Evolutionary conservation across 2,797 vertebrate species (phyloP).

Genomic region (Sternotherus odoratus): DNA sequence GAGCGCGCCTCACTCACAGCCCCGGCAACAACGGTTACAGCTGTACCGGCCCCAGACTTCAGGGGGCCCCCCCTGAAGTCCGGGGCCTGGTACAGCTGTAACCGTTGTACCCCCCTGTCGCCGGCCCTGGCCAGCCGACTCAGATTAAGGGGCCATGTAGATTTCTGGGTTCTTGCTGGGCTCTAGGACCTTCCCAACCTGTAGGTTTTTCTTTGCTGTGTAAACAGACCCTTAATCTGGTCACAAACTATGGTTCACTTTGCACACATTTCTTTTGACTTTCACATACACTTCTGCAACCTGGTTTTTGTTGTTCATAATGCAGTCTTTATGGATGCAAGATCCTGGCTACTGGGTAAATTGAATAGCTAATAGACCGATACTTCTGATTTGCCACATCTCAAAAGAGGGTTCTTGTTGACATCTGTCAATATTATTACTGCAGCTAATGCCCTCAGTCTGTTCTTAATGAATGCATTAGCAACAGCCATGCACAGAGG

Average conservation of each 20-base stretch:
- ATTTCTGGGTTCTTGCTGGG: neutral
- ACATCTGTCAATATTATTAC: neutral
- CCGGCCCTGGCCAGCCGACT: too few species aligned
- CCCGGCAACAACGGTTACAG: too few species aligned
- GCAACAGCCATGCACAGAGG: neutral
- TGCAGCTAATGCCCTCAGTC: neutral
- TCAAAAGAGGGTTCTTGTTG: neutral
- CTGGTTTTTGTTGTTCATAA: neutral
- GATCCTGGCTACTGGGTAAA: rapidly evolving
- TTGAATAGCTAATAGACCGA: neutral
- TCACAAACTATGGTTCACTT: neutral
- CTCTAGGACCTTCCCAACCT: neutral
- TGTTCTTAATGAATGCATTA: neutral
- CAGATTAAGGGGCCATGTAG: neutral
- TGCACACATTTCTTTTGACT: neutral
- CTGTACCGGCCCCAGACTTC: too few species aligned
- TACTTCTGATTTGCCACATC: neutral
- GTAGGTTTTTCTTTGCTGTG: neutral
- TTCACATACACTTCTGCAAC: neutral
- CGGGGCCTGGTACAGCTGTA: too few species aligned
- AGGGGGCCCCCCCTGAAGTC: too few species aligned
- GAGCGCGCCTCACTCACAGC: too few species aligned
- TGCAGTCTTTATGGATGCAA: neutral
- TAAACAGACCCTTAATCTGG: neutral
- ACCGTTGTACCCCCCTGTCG: too few species aligned